Evolutionary conservation across 2,113 vertebrate genomes (phyloP).

Genomic region (Eupsittula cactorum): DNA sequence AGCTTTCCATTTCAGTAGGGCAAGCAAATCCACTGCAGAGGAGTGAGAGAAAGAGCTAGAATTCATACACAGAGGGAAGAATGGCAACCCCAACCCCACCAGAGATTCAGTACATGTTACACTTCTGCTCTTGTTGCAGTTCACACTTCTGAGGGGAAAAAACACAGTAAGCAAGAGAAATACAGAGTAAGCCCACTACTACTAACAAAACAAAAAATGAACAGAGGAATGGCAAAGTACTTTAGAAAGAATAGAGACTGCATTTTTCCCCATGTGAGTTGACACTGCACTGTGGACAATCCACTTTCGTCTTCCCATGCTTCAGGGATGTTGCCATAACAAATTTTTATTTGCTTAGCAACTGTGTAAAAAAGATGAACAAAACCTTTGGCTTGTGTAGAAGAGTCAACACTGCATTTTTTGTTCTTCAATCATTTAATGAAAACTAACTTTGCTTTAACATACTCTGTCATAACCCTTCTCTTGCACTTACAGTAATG

Average conservation of each 20-base stretch:
- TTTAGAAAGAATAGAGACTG: not conserved
- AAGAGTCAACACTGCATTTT: not conserved
- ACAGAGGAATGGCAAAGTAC: not conserved
- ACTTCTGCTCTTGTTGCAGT: not conserved
- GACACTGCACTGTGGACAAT: not conserved
- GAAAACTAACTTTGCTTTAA: not conserved
- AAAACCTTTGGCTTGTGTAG: not conserved
- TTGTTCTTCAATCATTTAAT: not conserved
- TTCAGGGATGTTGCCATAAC: not conserved
- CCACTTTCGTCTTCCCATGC: not conserved
- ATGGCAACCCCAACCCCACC: not conserved
- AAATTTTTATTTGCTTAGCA: not conserved
- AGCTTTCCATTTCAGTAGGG: constrained; percentile 94
- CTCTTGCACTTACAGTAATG: not conserved
- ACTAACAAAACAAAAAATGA: not conserved
- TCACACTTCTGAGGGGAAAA: not conserved
- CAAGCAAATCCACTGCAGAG: constrained; percentile 89
- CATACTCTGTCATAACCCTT: not conserved
- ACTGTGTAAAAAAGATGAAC: not conserved
- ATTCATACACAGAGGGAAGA: not conserved
- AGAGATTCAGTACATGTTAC: not conserved
- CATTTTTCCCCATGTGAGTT: not conserved
- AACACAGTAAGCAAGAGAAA: not conserved
- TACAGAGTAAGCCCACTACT: not conserved
- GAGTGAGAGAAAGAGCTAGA: constrained; percentile 23